Evolutionary conservation across 2,113 vertebrate species (phyloP).

Genomic region (Bubalus kerabau): DNA sequence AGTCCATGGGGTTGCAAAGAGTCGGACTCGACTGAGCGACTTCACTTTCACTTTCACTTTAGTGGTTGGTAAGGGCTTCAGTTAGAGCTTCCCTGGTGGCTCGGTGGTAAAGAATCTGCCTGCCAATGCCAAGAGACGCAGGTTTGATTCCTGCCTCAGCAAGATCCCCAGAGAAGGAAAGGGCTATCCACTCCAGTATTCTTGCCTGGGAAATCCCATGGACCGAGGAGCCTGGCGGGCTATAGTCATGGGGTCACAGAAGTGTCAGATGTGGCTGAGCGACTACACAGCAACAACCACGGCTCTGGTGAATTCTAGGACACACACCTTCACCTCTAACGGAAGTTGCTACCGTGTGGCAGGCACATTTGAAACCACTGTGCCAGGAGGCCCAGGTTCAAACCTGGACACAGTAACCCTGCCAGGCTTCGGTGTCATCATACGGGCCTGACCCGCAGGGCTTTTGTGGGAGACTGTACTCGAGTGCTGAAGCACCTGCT

Average conservation of each 20-base stretch:
- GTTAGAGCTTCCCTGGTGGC: not conserved
- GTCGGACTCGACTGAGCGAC: no score
- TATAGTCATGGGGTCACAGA: not conserved
- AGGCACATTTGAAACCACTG: not conserved
- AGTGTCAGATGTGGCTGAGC: not conserved
- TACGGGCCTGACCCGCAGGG: not conserved
- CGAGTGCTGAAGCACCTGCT: not conserved
- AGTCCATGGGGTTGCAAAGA: no score
- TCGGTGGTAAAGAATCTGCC: not conserved
- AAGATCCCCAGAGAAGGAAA: not conserved
- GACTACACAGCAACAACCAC: not conserved
- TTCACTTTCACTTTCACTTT: no score
- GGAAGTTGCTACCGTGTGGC: fast-evolving
- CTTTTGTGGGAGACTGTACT: not conserved
- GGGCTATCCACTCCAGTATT: not conserved
- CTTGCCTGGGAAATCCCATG: not conserved
- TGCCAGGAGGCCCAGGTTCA: not conserved
- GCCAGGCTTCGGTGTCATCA: fast-evolving
- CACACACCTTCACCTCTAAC: not conserved
- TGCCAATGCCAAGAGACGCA: not conserved
- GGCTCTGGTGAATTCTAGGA: not conserved
- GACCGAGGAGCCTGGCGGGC: not conserved
- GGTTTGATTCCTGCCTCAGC: not conserved
- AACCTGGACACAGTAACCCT: not conserved
- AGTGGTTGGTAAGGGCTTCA: no score